Conservation (phyloP, 2,888 invertebrate genomes). For the Mongoloraphidia duomilia region DNA sequence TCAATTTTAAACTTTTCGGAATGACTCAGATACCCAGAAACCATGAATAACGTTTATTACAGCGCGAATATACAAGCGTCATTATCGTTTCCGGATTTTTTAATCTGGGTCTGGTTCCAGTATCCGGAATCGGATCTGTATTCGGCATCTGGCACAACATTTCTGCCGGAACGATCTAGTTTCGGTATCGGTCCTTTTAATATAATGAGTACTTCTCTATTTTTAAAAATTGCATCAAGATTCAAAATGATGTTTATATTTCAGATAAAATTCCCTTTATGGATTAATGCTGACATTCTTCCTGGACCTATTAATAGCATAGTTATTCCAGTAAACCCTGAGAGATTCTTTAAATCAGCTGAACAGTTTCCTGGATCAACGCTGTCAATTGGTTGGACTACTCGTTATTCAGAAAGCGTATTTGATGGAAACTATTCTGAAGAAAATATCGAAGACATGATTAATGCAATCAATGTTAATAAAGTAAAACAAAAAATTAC, state of each 20-base stretch:
- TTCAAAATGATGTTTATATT: constrained; percentile 12
- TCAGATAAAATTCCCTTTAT: constrained; percentile 58
- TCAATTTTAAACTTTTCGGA: too few relatives aligned
- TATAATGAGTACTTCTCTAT: too few relatives aligned
- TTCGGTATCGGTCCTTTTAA: too few relatives aligned
- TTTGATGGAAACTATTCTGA: constrained; percentile 43
- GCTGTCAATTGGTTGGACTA: constrained; percentile 79
- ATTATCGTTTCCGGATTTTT: too few relatives aligned
- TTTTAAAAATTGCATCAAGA: too few relatives aligned
- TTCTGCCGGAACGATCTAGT: too few relatives aligned
- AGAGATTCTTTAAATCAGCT: constrained; percentile 44
- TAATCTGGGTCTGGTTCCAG: too few relatives aligned
- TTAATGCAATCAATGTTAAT: constrained; percentile 37
- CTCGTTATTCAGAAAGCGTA: constrained; percentile 39
- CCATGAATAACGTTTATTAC: too few relatives aligned
- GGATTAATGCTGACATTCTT: constrained; percentile 81
- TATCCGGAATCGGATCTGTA: too few relatives aligned
- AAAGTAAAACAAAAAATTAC: constrained; percentile 55
- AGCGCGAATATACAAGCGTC: too few relatives aligned
- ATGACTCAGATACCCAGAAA: too few relatives aligned
- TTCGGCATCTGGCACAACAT: too few relatives aligned
- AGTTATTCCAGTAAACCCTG: constrained; percentile 45
- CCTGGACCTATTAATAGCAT: constrained; percentile 53
- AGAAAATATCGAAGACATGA: constrained; percentile 54
- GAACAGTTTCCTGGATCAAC: constrained; percentile 45